Base-by-base conservation (phyloP, 2,888 invertebrate genomes). In the Lacanobia wlatinum region DNA sequence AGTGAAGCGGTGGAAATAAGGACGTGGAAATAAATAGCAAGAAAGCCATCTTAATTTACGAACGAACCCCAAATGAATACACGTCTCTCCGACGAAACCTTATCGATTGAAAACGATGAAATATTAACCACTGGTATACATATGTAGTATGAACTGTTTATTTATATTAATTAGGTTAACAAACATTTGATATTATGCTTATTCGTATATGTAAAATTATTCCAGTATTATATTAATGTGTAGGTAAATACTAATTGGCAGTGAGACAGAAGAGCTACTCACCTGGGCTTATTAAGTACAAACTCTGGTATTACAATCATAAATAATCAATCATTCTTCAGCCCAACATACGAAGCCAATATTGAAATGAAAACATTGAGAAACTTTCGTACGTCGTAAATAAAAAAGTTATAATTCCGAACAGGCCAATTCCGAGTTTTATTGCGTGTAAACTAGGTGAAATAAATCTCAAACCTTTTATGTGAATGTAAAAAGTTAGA, bases 131-230 rank as follows among this genome's bases (percentile, higher is more conserved):
- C 59, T 77, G 76, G 72, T 85, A 84, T 78, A 81, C 69, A 67
- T 75, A 76, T 66, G 40, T 61, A 71, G 28, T 78, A 81, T 73
- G 78, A 80, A 73, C 67, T 81, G 76, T 79, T 70, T 83, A 84
- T 73, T 77, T 72, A 62, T 82, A 83, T 76, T 82, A 75, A 53
- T 58, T 66, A 76, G 50, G 59, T 75, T 76, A 61, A 69, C 65
- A 61, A 78, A 78, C 70, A 68, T 64, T 66, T 67, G 66, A 65
- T 81, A 81, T 58, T 76, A 81, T 69, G 67, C 68, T 76, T 81
- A 83, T 63, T 73, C 40, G 55, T 80, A 66, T 73, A 66, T 62
- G 64, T 77, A 72, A 84, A 84, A 77, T 76, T 78, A 84, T 83
- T 73, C 77, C 78, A 77, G 78, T 81, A 78, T 62, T 74, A 50